Evolutionary conservation across 1,140 invertebrate genomes (phyloP), one percentile per base, ranked within the genome.

Genomic region (Pantala flavescens): DNA sequence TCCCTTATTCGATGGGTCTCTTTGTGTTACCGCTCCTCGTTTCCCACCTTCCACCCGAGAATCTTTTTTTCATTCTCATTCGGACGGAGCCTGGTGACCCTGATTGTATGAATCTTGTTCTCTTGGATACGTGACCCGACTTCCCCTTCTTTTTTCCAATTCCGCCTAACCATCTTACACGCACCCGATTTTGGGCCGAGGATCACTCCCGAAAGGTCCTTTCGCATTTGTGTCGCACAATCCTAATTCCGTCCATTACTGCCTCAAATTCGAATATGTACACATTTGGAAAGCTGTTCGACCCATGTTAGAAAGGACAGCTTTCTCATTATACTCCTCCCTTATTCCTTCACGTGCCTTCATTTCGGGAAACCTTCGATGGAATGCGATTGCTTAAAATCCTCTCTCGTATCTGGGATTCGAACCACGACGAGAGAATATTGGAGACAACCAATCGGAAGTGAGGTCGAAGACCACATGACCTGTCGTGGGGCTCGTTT

Each of bases 41-140:
- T 63, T 63, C 49, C 14, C 14, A 63, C 49, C 14, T 63, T 63
- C 49, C 49, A 5, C 49, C 49, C 49, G 49, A 16, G n/a, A 3
- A 63, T 63, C 49, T 63, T 63, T 63, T 63, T 63, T 63, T 63
- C 49, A 63, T 63, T 63, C 49, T 63, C 49, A 63, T 63, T 63
- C 49, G 49, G 49, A 63, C 49, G 49, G 49, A 63, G 14, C 49
- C 16, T 16, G 14, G 49, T 63, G 49, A 63, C 49, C 49, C 49
- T 63, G 49, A 63, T 63, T 63, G 49, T 63, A 63, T 63, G 49
- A 63, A 63, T 63, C 49, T 63, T 63, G 49, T 63, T 63, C 49
- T 21, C 49, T 1, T 19, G 49, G 49, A 63, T 63, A 63, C 49
- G 49, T 63, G 49, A 63, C 49, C 49, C 49, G 49, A 63, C 49